A percentile compares a stretch with the other conserved stretches of the same genome.
phyloP scores from a whole-genome alignment of 2,797 vertebrate genomes.

The Arrhamphus sclerolepis region DNA sequence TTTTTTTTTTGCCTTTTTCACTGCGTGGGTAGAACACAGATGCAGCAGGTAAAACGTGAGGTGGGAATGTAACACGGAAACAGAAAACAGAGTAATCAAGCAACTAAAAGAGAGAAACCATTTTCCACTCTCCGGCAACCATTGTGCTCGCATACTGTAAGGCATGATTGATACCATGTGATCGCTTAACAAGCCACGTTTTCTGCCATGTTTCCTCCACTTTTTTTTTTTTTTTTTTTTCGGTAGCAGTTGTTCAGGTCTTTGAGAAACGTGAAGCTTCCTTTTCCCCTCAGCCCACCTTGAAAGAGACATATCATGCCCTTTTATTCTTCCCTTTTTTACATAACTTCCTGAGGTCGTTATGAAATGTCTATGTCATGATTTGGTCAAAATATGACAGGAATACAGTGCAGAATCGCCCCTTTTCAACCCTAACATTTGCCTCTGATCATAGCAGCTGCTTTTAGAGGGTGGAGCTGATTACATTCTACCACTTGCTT shows the following conservation, averaged over 20 bases:
- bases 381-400: no score
- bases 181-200: background rate
- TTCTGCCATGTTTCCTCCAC: background rate
- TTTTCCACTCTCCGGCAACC: conserved; percentile 31
- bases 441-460: background rate
- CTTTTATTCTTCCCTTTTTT: background rate
- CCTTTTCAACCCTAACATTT: no score
- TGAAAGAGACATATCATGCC: background rate
- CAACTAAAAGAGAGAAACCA: conserved; percentile 17
- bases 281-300: background rate
- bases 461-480: background rate
- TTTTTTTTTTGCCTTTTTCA: conserved; percentile 10
- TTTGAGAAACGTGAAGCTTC: background rate
- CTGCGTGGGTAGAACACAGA: conserved; percentile 62
- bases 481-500: background rate
- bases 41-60: conserved; percentile 56
- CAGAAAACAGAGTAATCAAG: conserved; percentile 5
- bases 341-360: background rate
- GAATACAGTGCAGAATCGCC: no score
- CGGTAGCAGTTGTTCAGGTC: background rate
- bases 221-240: background rate
- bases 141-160: background rate
- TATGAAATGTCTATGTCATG: background rate
- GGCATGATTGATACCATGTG: background rate
- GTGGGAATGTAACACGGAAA: conserved; percentile 43